phyloP scores from a whole-genome alignment of 2,888 invertebrate genomes.

The Serripes groenlandicus region DNA sequence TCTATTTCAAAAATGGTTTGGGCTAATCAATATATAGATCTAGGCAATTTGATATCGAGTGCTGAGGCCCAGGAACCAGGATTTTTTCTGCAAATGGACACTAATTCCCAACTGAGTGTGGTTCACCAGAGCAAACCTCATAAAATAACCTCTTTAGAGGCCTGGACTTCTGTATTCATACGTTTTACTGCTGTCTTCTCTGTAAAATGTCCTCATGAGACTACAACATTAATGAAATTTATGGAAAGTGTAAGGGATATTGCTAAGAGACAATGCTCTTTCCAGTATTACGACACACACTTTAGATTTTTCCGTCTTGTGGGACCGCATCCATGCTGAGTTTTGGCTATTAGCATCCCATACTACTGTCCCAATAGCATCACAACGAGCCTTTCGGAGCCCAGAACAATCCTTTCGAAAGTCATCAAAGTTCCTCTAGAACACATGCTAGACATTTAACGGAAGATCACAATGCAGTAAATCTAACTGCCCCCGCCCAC shows the following conservation, averaged over 20 bases:
- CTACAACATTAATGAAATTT: background rate
- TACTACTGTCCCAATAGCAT: background rate
- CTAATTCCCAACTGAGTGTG: too few relatives aligned
- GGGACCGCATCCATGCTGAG: background rate
- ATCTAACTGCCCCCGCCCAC: too few relatives aligned
- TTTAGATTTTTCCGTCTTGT: background rate
- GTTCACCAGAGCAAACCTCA: too few relatives aligned
- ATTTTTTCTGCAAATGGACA: too few relatives aligned
- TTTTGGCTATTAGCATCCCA: background rate
- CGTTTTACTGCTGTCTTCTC: background rate
- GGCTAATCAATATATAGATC: too few relatives aligned
- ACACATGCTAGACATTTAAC: background rate
- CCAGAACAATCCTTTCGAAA: too few relatives aligned
- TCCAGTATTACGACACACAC: background rate
- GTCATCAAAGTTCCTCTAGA: background rate
- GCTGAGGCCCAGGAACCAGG: too few relatives aligned
- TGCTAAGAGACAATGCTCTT: background rate
- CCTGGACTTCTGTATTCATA: conserved; percentile 1
- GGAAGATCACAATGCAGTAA: background rate
- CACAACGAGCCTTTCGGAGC: background rate
- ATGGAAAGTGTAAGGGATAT: background rate
- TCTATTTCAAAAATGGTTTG: too few relatives aligned
- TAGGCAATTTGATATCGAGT: too few relatives aligned
- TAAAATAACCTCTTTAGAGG: background rate
- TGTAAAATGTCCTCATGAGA: background rate